Conservation (phyloP, 2,888 invertebrate species). For the Congeria kusceri region DNA sequence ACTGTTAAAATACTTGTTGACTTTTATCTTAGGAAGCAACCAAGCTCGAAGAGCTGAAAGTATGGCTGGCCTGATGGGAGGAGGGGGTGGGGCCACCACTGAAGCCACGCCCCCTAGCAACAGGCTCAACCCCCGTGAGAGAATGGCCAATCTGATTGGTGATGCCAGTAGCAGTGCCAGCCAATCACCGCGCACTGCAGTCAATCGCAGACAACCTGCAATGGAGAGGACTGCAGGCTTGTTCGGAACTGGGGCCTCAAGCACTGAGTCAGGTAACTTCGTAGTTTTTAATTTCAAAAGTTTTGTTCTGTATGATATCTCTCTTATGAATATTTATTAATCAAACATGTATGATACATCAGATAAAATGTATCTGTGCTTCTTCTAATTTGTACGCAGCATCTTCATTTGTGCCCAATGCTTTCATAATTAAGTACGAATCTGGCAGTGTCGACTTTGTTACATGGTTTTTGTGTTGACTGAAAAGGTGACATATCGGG, state of each 20-base stretch:
- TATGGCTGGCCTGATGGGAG: constrained; percentile 29
- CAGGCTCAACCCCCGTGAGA: constrained; percentile 30
- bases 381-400: too few species aligned
- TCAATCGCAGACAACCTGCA: background rate
- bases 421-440: too few species aligned
- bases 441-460: too few species aligned
- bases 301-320: background rate
- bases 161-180: background rate
- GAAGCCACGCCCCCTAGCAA: constrained; percentile 17
- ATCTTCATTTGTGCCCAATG: too few species aligned
- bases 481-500: too few species aligned
- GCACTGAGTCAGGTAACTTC: constrained; percentile 21
- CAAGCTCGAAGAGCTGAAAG: constrained; percentile 1
- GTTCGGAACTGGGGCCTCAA: constrained; percentile 14
- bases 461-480: too few species aligned
- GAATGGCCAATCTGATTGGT: background rate
- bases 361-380: too few species aligned
- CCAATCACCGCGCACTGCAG: background rate
- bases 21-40: constrained; percentile 24
- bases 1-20: too few species aligned
- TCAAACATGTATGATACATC: too few species aligned
- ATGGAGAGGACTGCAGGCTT: constrained; percentile 40
- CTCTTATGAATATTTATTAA: too few species aligned
- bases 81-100: background rate
- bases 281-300: background rate